A percentile compares a stretch with the other conserved stretches of the same genome.
Conservation (phyloP, 2,888 invertebrate genomes). For the Dicranocentrus wangi region DNA sequence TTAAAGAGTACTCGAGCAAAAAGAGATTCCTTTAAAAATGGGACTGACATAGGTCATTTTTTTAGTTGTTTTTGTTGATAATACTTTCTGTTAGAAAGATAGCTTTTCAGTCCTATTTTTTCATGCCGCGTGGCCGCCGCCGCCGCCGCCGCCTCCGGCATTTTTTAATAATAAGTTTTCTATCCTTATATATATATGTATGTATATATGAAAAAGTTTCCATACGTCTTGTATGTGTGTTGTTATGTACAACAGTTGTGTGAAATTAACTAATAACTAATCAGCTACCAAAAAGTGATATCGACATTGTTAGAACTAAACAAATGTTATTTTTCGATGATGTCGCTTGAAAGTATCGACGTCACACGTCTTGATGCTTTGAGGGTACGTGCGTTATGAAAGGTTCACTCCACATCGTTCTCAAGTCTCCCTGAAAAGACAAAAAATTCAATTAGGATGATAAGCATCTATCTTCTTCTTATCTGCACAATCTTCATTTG, state of each 20-base stretch:
- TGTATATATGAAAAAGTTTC: background rate
- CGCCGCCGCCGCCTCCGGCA: no score
- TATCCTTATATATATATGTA: constrained; percentile 17
- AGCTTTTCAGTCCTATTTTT: constrained; percentile 57
- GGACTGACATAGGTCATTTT: constrained; percentile 55
- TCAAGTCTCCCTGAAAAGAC: constrained; percentile 88
- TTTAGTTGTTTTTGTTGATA: constrained; percentile 58
- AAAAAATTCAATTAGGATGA: constrained; percentile 11
- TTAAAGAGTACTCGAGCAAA: constrained; percentile 30
- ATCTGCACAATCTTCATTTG: no score
- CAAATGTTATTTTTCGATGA: constrained; percentile 29
- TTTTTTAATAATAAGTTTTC: no score
- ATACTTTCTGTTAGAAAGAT: constrained; percentile 65
- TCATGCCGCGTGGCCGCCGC: no score
- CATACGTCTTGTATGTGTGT: background rate
- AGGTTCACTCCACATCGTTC: constrained; percentile 98
- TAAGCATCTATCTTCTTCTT: no score
- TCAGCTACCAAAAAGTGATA: constrained; percentile 30
- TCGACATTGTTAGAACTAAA: constrained; percentile 13
- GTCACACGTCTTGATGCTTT: constrained; percentile 88
- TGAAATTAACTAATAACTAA: constrained; percentile 19
- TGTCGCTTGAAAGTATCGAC: constrained; percentile 43
- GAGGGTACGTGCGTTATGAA: constrained; percentile 88
- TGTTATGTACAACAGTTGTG: constrained; percentile 16
- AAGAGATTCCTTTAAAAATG: constrained; percentile 58